These are phyloP conservation scores for Temnothorax unifasciatus DNA, from an alignment of 2,888 invertebrate species.

Conservation along the genomic window DNA sequence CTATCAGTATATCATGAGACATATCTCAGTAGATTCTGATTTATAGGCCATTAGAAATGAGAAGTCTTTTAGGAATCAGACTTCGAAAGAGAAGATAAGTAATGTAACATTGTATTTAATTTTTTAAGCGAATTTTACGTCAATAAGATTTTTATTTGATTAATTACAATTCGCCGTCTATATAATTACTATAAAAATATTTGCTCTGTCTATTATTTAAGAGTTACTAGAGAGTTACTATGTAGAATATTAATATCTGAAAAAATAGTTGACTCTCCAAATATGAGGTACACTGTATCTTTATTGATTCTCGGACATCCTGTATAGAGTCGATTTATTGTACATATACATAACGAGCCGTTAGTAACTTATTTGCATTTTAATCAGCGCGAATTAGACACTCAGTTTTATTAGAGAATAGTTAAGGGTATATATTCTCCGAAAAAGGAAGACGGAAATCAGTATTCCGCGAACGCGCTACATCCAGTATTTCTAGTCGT, in stretches of 20 bases:
- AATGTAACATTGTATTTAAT: background rate
- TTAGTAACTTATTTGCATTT: slow-evolving; percentile 64
- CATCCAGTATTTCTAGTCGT: slow-evolving; percentile 50
- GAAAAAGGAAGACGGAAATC: slow-evolving; percentile 11
- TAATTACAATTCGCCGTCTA: background rate
- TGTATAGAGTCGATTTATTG: slow-evolving; percentile 44
- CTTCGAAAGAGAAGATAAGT: background rate
- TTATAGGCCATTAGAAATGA: slow-evolving; percentile 7
- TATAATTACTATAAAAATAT: background rate
- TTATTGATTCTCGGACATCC: slow-evolving; percentile 27
- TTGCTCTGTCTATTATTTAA: slow-evolving; percentile 2
- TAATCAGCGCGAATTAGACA: slow-evolving; percentile 5
- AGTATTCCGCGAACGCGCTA: slow-evolving; percentile 40
- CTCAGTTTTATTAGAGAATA: slow-evolving; percentile 32
- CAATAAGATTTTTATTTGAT: background rate
- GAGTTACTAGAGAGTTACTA: background rate
- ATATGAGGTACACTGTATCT: background rate
- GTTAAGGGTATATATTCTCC: slow-evolving; percentile 29
- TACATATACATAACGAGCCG: slow-evolving; percentile 52
- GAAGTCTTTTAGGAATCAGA: background rate
- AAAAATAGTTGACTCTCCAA: background rate
- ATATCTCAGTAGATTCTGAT: slow-evolving; percentile 20
- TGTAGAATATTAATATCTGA: background rate
- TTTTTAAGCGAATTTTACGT: background rate
- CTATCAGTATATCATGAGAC: background rate